Base-by-base conservation (phyloP, 1,140 invertebrate genomes). In the Hycleus phaleratus region DNA sequence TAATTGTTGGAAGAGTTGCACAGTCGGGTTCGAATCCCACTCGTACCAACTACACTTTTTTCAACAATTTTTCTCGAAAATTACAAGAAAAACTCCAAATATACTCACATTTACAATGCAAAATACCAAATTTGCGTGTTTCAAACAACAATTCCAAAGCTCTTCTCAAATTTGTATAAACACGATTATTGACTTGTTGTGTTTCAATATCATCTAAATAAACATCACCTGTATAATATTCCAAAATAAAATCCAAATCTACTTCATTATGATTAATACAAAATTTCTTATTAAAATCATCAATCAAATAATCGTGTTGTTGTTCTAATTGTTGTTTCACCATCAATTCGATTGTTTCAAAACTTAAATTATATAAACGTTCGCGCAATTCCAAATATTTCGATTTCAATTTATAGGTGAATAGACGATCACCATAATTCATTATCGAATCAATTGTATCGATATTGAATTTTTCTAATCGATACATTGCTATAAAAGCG, bases 401-500 rank as follows among this genome's bases (percentile, higher is more conserved):
- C 0, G 42, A 42, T 38, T 56, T 48, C 24, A 53, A 38, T 9
- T 55, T 59, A 43, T 45, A 50, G 1, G 74, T 75, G 56, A 76
- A 71, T 2, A 78, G 63, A 1, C 76, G 56, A 64, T 79, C 77
- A 1, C 76, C 77, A 38, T 77, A 78, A 57, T 77, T 75, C 7
- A 78, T 53, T 26, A 78, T 71, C 10, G 70, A 72, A 63, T 79
- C 76, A 3, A 79, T 43, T 1, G 77, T 63, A 2, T 68, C 44
- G 3, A 69, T 60, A 59, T 74, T 77, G 72, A 75, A 79, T 40
- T 60, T 54, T 1, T 46, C 47, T n/a, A 61, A 7, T 4, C 46
- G 26, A 46, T 57, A 67, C 4, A 64, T 47, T 12, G 39, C 47
- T 8, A 52, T 58, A 40, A 59, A 68, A 38, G 58, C 52, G 7